Conservation (phyloP, 2,113 vertebrate genomes). For the Lasiurus cinereus region DNA sequence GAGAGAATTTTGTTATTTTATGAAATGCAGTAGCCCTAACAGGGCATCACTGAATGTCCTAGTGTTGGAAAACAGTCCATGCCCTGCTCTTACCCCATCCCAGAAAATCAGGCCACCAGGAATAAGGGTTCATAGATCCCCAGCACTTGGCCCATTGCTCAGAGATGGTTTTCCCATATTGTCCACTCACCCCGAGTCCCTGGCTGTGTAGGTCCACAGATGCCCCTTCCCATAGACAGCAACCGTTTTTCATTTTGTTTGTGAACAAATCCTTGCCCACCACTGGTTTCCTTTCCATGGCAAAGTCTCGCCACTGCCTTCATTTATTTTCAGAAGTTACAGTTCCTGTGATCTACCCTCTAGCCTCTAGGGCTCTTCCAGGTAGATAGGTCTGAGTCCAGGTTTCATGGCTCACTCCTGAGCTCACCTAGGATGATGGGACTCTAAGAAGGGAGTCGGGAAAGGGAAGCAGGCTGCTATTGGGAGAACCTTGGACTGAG, state of each 20-base stretch:
- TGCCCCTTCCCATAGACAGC: background rate
- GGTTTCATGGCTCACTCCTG: background rate
- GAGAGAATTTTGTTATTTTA: background rate
- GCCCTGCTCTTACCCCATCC: too few relatives aligned
- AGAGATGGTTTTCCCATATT: too few relatives aligned
- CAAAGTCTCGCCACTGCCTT: background rate
- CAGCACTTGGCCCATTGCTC: background rate
- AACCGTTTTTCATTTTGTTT: background rate
- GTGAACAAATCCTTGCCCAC: background rate
- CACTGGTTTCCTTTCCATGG: background rate
- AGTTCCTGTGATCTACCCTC: background rate
- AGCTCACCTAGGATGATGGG: background rate
- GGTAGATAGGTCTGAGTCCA: background rate
- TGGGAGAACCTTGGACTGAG: background rate
- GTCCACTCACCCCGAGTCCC: too few relatives aligned
- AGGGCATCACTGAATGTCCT: background rate
- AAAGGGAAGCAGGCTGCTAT: background rate
- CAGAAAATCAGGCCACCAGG: background rate
- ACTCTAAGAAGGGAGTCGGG: too few relatives aligned
- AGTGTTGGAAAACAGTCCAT: background rate
- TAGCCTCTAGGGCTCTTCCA: background rate
- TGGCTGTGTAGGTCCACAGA: background rate
- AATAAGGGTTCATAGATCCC: accelerated
- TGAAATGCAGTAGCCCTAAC: background rate
- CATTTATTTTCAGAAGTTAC: background rate